Evolutionary conservation across 2,113 vertebrate genomes (phyloP), one percentile per base, ranked within the genome.

Genomic region (Dicrurus megarhynchus): DNA sequence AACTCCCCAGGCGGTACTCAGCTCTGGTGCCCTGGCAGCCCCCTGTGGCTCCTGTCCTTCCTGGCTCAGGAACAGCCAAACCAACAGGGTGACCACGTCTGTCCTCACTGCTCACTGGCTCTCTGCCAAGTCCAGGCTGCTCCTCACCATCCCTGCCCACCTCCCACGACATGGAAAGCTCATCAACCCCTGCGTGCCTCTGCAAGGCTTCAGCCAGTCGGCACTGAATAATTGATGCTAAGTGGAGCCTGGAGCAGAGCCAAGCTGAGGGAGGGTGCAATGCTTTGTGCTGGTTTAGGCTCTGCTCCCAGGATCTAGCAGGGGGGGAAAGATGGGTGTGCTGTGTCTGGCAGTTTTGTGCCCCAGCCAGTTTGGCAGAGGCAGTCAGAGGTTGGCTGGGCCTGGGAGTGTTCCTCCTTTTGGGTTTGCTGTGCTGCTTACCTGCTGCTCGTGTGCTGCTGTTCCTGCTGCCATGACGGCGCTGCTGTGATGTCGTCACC

Each of bases 201-300:
- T 0, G 0, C 69, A 17, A 21, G 33, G 16, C 64, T 50, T 35
- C 65, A 50, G 59, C 17, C 6, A 64, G 37, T n/a, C 59, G 2
- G 69, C 57, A 26, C 84, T 80, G 73, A 95, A 88, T 95, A 94
- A 97, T 23, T 80, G 75, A 93, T 95, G 84, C 67, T 84, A 75
- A 95, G 84, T 77, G 60, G 44, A 87, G 74, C 30, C 78, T 83
- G 91, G 84, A 80, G 47, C 75, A 42, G 30, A 47, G 63, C 80
- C 89, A 63, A 46, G 68, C 21, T 3, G 10, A 75, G 70, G 80
- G 77, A 79, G 71, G 52, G 41, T 79, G 74, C n/a, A 20, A n/a
- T 16, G 46, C 63, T 63, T 59, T 41, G 35, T 76, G 41, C 83
- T 91, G 79, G 8, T 57, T 59, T 35, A 39, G 85, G 67, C 64